phyloP scores from a whole-genome alignment of 1,140 invertebrate species.

The Helicoverpa zea region DNA sequence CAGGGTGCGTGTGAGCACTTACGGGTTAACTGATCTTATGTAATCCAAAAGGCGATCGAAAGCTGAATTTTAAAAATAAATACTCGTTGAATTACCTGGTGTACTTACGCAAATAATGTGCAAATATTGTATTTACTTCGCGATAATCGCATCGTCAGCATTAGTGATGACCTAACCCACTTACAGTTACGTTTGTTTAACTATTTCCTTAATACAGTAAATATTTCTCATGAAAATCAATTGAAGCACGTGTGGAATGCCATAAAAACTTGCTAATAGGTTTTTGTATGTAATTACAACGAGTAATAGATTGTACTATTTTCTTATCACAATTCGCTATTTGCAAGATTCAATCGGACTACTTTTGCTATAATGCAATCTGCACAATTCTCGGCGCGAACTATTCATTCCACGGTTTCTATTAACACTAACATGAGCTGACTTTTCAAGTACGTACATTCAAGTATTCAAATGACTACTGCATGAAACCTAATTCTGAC shows the following conservation, averaged over 20 bases:
- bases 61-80: slow-evolving; percentile 19
- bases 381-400: background rate
- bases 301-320: slow-evolving; percentile 2
- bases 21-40: slow-evolving; percentile 36
- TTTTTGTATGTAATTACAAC: background rate
- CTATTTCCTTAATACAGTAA: background rate
- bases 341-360: slow-evolving; percentile 7
- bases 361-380: slow-evolving; percentile 14
- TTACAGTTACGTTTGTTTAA: background rate
- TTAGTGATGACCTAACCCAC: background rate
- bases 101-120: too few species aligned
- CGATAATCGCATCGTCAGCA: slow-evolving; percentile 17
- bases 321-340: slow-evolving; percentile 4
- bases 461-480: slow-evolving; percentile 17
- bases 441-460: slow-evolving; percentile 8
- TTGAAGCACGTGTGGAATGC: background rate
- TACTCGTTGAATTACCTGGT: slow-evolving; percentile 7
- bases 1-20: background rate
- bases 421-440: background rate
- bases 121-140: background rate
- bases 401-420: background rate
- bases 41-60: slow-evolving; percentile 39
- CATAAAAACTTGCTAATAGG: background rate
- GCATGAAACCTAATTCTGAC: slow-evolving; percentile 12
- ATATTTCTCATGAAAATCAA: too few species aligned